Percentiles rank a stretch among this genome's conserved stretches.
phyloP scores from a whole-genome alignment of 1,140 invertebrate genomes.

The Olivierus martensii region DNA sequence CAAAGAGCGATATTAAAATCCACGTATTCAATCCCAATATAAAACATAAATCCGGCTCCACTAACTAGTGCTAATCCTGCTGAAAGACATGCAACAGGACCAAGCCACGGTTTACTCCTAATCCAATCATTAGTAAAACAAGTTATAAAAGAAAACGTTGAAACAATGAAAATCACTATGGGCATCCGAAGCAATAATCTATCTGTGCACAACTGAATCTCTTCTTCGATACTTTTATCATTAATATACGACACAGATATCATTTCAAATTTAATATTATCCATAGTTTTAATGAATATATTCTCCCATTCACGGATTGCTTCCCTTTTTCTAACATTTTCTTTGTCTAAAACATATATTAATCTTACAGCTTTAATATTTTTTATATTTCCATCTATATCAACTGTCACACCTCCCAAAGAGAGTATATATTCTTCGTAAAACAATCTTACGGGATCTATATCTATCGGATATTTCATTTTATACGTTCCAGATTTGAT shows the following conservation, averaged over 20 bases:
- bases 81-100: constrained; percentile 74
- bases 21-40: constrained; percentile 79
- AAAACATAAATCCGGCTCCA: constrained; percentile 79
- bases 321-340: constrained; percentile 56
- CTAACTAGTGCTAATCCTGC: constrained; percentile 74
- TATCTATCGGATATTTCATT: constrained; percentile 53
- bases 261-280: constrained; percentile 59
- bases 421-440: constrained; percentile 72
- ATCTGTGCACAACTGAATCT: constrained; percentile 72
- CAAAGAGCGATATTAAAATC: constrained; percentile 89
- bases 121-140: constrained; percentile 72
- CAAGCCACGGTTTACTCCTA: constrained; percentile 75
- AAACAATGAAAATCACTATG: constrained; percentile 55
- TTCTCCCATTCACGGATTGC: constrained; percentile 77
- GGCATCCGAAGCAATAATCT: constrained; percentile 75
- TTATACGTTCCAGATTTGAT: constrained; percentile 55
- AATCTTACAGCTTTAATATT: constrained; percentile 66
- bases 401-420: constrained; percentile 62
- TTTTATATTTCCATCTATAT: constrained; percentile 51
- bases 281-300: constrained; percentile 56
- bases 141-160: constrained; percentile 48
- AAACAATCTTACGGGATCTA: constrained; percentile 38
- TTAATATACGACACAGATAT: constrained; percentile 68
- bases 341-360: constrained; percentile 62
- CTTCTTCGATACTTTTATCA: constrained; percentile 68